A percentile compares a stretch with the other conserved stretches of the same genome.
Evolutionary conservation across 2,113 vertebrate species (phyloP).

Genomic region (Lepidothrix coronata): DNA sequence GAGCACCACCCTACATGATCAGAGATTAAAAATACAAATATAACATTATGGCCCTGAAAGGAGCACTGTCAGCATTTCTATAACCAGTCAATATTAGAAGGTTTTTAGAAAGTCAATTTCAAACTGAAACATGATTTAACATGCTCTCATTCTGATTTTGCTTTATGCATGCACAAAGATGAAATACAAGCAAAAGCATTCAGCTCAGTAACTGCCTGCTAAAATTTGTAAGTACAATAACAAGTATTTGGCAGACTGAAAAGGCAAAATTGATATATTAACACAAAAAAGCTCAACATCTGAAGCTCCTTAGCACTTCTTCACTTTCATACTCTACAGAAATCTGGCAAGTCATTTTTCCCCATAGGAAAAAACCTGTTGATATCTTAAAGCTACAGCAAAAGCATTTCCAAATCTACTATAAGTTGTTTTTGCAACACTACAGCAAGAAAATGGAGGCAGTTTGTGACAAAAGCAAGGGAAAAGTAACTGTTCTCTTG

Average conservation of each 20-base stretch:
- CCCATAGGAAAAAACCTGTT: background rate
- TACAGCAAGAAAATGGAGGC: background rate
- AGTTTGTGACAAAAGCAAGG: background rate
- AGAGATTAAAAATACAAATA: background rate
- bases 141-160: background rate
- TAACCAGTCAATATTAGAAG: background rate
- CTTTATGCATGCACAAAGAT: background rate
- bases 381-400: background rate
- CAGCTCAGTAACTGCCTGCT: background rate
- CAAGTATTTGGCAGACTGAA: background rate
- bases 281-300: background rate
- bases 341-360: background rate
- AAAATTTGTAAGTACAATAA: background rate
- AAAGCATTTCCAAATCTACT: background rate
- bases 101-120: background rate
- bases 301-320: background rate
- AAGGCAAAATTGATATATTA: background rate
- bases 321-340: background rate
- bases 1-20: constrained; percentile 78
- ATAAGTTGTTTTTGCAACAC: background rate
- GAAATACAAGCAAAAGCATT: background rate
- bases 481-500: background rate
- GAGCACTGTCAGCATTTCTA: background rate
- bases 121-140: background rate
- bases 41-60: background rate